Base-by-base conservation (phyloP, 2,113 vertebrate species). In the Sapajus apella region DNA sequence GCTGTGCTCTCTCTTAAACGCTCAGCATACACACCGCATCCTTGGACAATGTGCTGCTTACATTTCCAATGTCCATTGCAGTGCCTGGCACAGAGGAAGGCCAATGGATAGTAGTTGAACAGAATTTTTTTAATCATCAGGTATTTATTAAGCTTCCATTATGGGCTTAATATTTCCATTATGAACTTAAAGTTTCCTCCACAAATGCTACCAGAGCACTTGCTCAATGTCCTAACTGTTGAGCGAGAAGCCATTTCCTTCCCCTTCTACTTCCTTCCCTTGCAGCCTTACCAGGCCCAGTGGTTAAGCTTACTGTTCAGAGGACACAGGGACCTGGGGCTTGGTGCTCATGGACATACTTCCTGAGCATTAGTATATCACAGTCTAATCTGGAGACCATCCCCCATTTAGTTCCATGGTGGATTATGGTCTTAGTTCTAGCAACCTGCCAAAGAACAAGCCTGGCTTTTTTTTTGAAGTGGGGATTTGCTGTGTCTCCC, bases 11-110 rank as follows among this genome's bases (percentile, higher is more conserved):
- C 32, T 52, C 82, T 0, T 2, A 66, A 73, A 43, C 32, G 3
- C 68, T 35, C 13, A 0, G 1, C 25, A 8, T 10, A 0, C 14
- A 5, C 0, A 5, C 30, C 10, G 66, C 14, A 3, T 40, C 17
- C 16, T 55, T 30, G 35, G 23, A 82, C 30, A 30, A 10, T 4
- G 2, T 4, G 43, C 32, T 82, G 56, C 5, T 32, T 64, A 30
- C 61, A 32, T 64, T 64, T 30, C 27, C 61, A 64, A 2, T 64
- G 61, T 64, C 61, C 61, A 32, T 5, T 13, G 13, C 12, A 30
- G 61, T 32, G 61, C 27, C 61, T 64, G 27, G 61, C 61, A 32
- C 61, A 64, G 61, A 64, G 2, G 61, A 64, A 64, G 61, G 61
- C 61, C 61, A 13, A 14, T 64, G 61, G 61, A 32, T 64, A 14